A percentile compares a stretch with the other conserved stretches of the same genome.
Conservation (phyloP, 2,797 vertebrate species). For the Triplophysa bombifrons region DNA sequence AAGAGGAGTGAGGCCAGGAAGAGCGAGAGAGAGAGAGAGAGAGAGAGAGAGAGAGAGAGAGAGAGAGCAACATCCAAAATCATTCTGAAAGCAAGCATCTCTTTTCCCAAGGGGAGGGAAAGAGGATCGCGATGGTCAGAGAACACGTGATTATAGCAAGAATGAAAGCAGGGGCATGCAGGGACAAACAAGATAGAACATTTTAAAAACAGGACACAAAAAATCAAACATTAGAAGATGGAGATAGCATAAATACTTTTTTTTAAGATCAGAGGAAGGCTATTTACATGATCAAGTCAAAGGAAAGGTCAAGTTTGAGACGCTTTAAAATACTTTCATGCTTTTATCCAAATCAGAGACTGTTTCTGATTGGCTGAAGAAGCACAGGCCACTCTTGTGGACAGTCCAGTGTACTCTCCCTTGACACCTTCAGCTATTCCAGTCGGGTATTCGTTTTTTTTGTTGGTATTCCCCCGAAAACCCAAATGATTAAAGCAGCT, state of each 20-base stretch:
- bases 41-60: too few relatives aligned
- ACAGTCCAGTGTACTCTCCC: not conserved
- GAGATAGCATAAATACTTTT: not conserved
- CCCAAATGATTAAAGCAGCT: not conserved
- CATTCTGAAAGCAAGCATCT: too few relatives aligned
- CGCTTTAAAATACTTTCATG: not conserved
- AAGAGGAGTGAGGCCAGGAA: constrained; percentile 47
- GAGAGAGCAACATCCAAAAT: not conserved
- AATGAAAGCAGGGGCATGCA: not conserved
- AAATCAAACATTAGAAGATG: not conserved
- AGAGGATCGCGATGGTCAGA: not conserved
- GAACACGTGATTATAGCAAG: constrained; percentile 3
- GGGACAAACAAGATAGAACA: not conserved
- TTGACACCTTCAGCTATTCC: not conserved
- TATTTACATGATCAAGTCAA: too few relatives aligned
- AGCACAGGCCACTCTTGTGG: not conserved
- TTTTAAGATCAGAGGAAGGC: not conserved
- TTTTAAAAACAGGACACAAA: too few relatives aligned
- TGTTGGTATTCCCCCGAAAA: not conserved
- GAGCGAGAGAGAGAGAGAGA: too few relatives aligned
- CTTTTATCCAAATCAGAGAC: not conserved
- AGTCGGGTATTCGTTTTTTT: not conserved
- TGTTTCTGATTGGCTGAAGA: too few relatives aligned
- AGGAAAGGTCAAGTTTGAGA: not conserved
- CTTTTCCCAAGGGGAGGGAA: too few relatives aligned